phyloP scores from a whole-genome alignment of 2,113 vertebrate genomes.

The Platichthys stellatus region DNA sequence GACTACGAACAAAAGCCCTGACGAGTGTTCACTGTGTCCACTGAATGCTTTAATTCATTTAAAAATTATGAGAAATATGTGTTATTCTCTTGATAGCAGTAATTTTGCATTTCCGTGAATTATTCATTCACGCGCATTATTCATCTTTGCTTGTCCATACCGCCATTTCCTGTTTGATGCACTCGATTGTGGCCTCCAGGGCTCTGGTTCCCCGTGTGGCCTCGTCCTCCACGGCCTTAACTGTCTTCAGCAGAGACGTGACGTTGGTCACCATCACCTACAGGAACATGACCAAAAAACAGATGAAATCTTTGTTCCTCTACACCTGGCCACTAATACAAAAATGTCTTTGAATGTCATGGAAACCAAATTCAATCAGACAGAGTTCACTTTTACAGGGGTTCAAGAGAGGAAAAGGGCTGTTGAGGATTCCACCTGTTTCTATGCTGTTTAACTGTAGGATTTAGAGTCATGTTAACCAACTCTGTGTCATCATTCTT shows the following conservation, averaged over 20 bases:
- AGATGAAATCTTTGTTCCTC: background rate
- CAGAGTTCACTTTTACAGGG: background rate
- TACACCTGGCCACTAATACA: background rate
- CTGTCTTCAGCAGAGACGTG: slow-evolving; percentile 96
- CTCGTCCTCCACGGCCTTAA: slow-evolving; percentile 98
- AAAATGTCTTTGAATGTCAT: too few relatives aligned
- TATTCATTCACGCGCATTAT: background rate
- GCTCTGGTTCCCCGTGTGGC: slow-evolving; percentile 96
- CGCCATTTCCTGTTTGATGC: slow-evolving; percentile 95
- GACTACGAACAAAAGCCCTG: background rate
- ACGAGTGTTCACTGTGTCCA: background rate
- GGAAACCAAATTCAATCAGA: background rate
- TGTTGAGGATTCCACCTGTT: background rate
- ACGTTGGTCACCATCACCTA: slow-evolving; percentile 99
- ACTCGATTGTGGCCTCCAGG: slow-evolving; percentile 96
- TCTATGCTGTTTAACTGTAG: background rate
- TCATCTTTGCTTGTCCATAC: slow-evolving; percentile 72
- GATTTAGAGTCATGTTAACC: background rate
- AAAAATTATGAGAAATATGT: too few relatives aligned
- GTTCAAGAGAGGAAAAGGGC: background rate
- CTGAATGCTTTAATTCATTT: too few relatives aligned
- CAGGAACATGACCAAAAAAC: background rate
- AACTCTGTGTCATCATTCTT: background rate
- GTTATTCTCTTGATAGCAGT: background rate
- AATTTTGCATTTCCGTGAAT: background rate